phyloP scores from a whole-genome alignment of 2,113 vertebrate genomes.

The Pelobates fuscus region DNA sequence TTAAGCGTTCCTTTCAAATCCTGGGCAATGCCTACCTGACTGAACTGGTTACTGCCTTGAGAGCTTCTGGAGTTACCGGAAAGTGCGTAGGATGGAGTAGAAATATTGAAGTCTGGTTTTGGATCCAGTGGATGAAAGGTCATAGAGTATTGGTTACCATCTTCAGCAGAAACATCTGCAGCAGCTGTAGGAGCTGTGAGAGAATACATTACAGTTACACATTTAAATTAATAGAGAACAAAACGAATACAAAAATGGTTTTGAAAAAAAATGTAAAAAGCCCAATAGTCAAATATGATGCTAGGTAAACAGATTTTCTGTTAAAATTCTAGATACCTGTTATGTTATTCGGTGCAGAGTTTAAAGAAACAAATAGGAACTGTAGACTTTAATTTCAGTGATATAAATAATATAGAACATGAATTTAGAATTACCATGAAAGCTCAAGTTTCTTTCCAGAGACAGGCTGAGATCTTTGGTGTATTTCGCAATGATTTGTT shows the following conservation, averaged over 20 bases:
- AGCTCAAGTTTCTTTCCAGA: constrained; percentile 51
- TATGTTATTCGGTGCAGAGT: too few relatives aligned
- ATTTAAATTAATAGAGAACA: too few relatives aligned
- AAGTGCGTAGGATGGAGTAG: constrained; percentile 49
- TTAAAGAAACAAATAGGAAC: too few relatives aligned
- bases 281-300: too few relatives aligned
- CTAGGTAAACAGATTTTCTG: too few relatives aligned
- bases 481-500: constrained; percentile 65
- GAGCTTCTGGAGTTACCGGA: constrained; percentile 47
- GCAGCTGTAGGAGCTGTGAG: constrained; percentile 54
- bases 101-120: constrained; percentile 55
- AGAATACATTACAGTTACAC: constrained; percentile 18
- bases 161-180: constrained; percentile 56
- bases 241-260: too few relatives aligned
- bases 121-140: constrained; percentile 65
- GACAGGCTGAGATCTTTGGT: constrained; percentile 63
- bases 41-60: constrained; percentile 51
- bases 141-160: constrained; percentile 53
- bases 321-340: too few relatives aligned
- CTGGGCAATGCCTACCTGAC: constrained; percentile 63
- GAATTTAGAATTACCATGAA: constrained; percentile 60
- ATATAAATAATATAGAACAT: too few relatives aligned
- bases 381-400: too few relatives aligned
- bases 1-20: too few relatives aligned
- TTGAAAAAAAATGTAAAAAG: too few relatives aligned